These are phyloP conservation scores for Protodeltote pygarga DNA, from an alignment of 2,888 invertebrate genomes.

Conservation along the genomic window DNA sequence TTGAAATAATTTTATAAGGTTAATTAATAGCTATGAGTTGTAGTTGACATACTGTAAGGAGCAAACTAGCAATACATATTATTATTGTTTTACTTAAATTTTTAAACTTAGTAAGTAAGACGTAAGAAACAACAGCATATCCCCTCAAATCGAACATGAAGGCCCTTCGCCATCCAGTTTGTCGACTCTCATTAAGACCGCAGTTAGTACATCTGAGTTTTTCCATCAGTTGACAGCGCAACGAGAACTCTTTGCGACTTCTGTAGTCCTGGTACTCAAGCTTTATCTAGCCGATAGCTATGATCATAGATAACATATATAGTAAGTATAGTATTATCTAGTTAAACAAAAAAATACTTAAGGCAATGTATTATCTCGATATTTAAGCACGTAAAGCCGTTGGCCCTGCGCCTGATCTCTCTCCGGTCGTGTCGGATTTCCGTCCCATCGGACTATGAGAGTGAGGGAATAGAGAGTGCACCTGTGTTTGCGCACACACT, in stretches of 20 bases:
- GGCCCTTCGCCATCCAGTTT: constrained; percentile 81
- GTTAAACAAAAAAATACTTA: background rate
- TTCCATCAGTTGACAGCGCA: constrained; percentile 65
- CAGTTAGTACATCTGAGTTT: constrained; percentile 75
- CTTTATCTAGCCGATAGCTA: constrained; percentile 79
- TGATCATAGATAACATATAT: constrained; percentile 84
- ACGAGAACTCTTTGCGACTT: constrained; percentile 65
- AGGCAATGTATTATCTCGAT: too few relatives aligned
- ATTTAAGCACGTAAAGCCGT: too few relatives aligned
- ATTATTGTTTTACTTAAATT: background rate
- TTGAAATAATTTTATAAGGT: too few relatives aligned
- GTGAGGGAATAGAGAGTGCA: too few relatives aligned
- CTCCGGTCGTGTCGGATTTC: too few relatives aligned
- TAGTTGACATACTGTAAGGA: too few relatives aligned
- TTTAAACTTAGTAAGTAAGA: background rate
- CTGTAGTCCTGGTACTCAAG: constrained; percentile 73
- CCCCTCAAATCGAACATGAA: constrained; percentile 55
- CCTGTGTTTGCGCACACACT: too few relatives aligned
- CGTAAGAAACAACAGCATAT: constrained; percentile 38
- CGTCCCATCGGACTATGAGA: too few relatives aligned
- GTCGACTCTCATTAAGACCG: constrained; percentile 86
- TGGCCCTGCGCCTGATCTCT: too few relatives aligned
- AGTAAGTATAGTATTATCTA: too few relatives aligned
- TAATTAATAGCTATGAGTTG: too few relatives aligned
- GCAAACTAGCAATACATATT: too few relatives aligned